A percentile compares a stretch with the other conserved stretches of the same genome.
These are phyloP conservation scores for Hydroisotoma schaefferi DNA, from an alignment of 2,888 invertebrate genomes.

Conservation along the genomic window DNA sequence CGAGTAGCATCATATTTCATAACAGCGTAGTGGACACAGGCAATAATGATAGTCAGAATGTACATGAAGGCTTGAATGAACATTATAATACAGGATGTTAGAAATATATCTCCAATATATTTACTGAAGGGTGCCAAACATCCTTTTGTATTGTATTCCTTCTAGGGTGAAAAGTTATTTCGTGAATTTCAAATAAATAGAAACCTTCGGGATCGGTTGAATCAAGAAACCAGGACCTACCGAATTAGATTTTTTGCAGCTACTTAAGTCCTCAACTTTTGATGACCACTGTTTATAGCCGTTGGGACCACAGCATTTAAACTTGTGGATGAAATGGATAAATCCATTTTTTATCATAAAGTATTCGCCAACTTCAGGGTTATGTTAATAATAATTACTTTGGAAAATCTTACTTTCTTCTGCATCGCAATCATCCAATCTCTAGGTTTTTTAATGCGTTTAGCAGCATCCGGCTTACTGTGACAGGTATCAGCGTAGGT, in stretches of 20 bases:
- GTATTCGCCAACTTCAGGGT: no score
- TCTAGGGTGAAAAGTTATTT: no score
- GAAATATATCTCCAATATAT: constrained; percentile 4
- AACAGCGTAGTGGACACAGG: constrained; percentile 14
- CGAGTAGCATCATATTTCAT: constrained; percentile 19
- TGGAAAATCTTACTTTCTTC: neutral
- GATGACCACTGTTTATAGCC: constrained; percentile 16
- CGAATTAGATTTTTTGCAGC: neutral
- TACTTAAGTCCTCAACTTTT: constrained; percentile 1
- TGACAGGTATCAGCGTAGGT: neutral
- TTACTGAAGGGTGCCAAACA: constrained; percentile 10
- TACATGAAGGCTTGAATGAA: neutral
- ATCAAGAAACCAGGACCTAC: no score
- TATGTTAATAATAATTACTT: neutral
- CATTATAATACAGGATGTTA: constrained; percentile 4
- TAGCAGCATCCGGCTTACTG: neutral
- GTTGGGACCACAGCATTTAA: constrained; percentile 23
- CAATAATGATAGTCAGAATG: constrained; percentile 12
- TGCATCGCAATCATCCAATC: constrained; percentile 20
- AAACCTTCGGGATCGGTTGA: no score
- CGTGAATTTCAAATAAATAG: no score
- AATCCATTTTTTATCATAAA: no score
- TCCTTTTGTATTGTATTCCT: no score
- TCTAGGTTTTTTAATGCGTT: constrained; percentile 2
- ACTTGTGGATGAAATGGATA: no score